Evolutionary conservation across 2,797 vertebrate genomes (phyloP).

Genomic region (Lepilemur septentrionalis): DNA sequence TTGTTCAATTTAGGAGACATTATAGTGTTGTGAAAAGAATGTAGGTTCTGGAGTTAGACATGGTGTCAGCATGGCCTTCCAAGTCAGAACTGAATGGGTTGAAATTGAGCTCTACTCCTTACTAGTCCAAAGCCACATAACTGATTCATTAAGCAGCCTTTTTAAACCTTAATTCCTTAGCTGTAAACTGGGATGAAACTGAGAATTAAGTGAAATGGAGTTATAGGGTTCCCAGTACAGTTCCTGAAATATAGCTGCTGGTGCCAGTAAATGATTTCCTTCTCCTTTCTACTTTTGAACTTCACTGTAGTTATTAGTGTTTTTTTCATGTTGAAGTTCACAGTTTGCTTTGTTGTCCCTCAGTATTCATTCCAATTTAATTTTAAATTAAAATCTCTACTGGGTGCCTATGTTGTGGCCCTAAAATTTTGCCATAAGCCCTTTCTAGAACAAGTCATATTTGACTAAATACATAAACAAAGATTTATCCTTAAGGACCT

Average conservation of each 20-base stretch:
- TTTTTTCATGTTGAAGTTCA: background rate
- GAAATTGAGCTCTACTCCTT: background rate
- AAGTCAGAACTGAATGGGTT: background rate
- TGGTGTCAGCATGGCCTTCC: background rate
- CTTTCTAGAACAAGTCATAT: background rate
- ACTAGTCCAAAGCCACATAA: background rate
- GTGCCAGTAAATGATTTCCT: background rate
- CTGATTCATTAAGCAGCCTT: background rate
- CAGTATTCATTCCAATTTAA: background rate
- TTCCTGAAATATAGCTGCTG: background rate
- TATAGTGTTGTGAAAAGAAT: background rate
- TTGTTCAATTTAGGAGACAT: background rate
- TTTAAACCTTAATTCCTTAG: background rate
- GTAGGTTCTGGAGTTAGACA: background rate
- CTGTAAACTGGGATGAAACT: background rate
- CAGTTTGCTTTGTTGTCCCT: background rate
- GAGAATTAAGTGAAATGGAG: background rate
- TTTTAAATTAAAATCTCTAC: constrained; percentile 18
- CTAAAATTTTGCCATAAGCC: background rate
- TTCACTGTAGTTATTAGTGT: background rate
- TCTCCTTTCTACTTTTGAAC: background rate
- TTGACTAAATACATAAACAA: background rate
- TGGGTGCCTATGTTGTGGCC: background rate
- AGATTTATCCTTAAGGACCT: background rate
- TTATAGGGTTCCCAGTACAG: background rate